phyloP scores from a whole-genome alignment of 1,140 invertebrate genomes.

The Trissolcus basalis region DNA sequence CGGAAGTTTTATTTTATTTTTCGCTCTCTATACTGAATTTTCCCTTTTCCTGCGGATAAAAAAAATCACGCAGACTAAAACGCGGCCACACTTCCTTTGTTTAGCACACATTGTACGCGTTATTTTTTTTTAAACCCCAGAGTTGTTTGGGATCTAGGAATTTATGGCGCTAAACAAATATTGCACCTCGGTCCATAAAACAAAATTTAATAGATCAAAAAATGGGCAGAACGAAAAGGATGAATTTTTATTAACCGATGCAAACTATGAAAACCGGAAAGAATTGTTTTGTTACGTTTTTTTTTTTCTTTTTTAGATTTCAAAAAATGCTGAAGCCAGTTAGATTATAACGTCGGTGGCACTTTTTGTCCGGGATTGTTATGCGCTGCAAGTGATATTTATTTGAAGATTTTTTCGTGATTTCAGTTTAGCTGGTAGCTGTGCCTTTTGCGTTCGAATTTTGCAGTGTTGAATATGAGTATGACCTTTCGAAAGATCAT shows the following conservation, averaged over 20 bases:
- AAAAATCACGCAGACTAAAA: conserved; percentile 34
- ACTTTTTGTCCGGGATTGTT: no score
- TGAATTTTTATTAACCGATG: no score
- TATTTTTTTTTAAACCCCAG: no score
- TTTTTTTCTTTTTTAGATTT: background rate
- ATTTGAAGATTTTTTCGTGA: no score
- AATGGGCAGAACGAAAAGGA: no score
- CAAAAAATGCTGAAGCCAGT: no score
- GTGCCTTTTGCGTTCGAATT: no score
- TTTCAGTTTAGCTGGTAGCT: no score
- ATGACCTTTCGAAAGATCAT: conserved; percentile 42
- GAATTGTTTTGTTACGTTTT: conserved; percentile 7
- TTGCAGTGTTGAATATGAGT: conserved; percentile 4
- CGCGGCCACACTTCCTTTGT: no score
- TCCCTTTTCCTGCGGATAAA: conserved; percentile 31
- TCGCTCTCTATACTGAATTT: conserved; percentile 8
- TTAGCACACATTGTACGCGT: no score
- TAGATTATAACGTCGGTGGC: no score
- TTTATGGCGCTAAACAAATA: conserved; percentile 27
- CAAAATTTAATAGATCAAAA: conserved; percentile 14
- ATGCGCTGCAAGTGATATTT: background rate
- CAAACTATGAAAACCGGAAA: conserved; percentile 17
- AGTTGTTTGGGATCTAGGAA: conserved; percentile 1
- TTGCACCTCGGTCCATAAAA: conserved; percentile 16
- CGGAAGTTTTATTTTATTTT: conserved; percentile 22